phyloP scores from a whole-genome alignment of 64 coral and sea anemone genomes.

The Montipora foliosa region DNA sequence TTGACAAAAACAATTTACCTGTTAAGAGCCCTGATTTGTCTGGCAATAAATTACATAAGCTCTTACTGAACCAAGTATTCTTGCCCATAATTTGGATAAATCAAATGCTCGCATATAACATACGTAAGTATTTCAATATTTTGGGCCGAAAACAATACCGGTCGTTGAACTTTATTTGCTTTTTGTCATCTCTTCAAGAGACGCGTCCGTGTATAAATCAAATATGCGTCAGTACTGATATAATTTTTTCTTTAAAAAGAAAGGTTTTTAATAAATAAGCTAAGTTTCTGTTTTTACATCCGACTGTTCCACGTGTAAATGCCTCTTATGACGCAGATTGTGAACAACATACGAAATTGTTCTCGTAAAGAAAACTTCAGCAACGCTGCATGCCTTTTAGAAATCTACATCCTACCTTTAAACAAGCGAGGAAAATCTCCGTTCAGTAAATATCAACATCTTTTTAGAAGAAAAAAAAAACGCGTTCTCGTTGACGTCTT shows the following conservation, averaged over 20 bases:
- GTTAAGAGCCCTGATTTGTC: too few relatives aligned
- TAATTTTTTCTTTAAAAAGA: neutral
- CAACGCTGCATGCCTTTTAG: neutral
- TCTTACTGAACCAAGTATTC: too few relatives aligned
- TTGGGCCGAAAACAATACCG: neutral
- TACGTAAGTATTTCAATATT: neutral
- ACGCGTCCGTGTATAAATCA: neutral
- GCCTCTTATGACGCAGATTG: neutral
- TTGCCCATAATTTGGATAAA: neutral
- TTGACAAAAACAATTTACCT: too few relatives aligned
- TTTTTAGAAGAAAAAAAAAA: neutral
- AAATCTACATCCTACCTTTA: neutral
- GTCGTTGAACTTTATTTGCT: neutral
- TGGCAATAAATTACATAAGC: too few relatives aligned
- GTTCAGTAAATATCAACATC: neutral
- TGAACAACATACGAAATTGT: constrained; percentile 6
- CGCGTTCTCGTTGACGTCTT: neutral
- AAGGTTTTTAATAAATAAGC: neutral
- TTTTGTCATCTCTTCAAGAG: neutral
- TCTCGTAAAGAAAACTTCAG: neutral
- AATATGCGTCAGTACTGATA: constrained; percentile 15
- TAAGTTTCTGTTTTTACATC: neutral
- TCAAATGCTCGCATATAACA: neutral
- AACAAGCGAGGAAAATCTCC: neutral
- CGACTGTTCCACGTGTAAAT: neutral